A percentile compares a stretch with the other conserved stretches of the same genome.
These are phyloP conservation scores for Phasianus colchicus DNA, from an alignment of 2,113 vertebrate species.

Conservation along the genomic window DNA sequence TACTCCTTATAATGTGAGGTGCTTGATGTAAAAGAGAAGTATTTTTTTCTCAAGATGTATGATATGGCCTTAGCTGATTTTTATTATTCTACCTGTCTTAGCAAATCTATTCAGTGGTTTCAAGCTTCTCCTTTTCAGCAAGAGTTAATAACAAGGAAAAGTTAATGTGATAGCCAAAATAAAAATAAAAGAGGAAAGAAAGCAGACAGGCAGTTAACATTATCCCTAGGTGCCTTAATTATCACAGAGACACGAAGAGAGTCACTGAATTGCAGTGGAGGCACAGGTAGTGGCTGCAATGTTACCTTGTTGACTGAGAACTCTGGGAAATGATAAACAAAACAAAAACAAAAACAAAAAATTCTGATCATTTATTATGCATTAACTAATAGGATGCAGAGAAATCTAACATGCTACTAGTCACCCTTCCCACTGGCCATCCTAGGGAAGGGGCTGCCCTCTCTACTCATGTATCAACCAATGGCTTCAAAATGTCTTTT, in stretches of 20 bases:
- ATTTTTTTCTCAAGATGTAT: not conserved
- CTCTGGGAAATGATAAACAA: not conserved
- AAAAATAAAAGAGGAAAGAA: not conserved
- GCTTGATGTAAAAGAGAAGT: not conserved
- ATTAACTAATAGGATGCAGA: not conserved
- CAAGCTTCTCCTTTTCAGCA: not conserved
- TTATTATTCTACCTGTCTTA: not conserved
- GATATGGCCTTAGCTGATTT: not conserved
- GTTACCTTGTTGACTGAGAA: not conserved
- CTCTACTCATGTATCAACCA: not conserved
- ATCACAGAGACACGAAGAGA: not conserved
- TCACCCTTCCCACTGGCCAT: not conserved
- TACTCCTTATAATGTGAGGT: not conserved
- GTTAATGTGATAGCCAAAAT: not conserved
- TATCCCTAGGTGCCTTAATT: not conserved
- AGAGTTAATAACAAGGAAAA: not conserved
- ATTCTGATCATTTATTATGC: not conserved
- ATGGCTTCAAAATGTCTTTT: not conserved
- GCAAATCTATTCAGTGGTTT: not conserved
- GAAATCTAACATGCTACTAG: not conserved
- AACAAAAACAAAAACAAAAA: too few species aligned
- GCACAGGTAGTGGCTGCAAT: not conserved
- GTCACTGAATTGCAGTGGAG: not conserved
- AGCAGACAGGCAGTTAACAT: not conserved
- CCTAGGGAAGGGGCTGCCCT: not conserved